Conservation (phyloP, 2,113 vertebrate species). For the Rhizomys pruinosus region DNA sequence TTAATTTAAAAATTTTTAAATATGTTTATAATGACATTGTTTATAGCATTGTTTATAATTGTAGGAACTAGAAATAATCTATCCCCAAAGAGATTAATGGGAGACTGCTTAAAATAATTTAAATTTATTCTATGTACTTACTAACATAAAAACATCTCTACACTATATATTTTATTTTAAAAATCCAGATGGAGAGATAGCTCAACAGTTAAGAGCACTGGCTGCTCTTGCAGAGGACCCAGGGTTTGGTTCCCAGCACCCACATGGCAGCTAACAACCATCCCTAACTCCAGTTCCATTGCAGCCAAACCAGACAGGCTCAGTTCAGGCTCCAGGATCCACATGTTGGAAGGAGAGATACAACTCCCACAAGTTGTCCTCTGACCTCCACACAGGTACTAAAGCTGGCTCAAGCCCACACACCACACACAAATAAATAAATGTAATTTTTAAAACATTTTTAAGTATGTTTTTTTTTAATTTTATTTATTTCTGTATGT, state of each 20-base stretch:
- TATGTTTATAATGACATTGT: not conserved
- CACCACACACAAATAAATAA: not conserved
- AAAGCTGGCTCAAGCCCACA: not conserved
- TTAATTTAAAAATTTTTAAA: not conserved
- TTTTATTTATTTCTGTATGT: too few relatives aligned
- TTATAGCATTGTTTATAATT: not conserved
- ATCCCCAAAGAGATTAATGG: not conserved
- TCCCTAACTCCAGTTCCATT: too few relatives aligned
- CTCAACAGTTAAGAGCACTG: not conserved
- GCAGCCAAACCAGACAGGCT: too few relatives aligned
- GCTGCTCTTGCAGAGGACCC: too few relatives aligned
- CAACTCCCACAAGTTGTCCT: not conserved
- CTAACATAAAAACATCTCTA: not conserved
- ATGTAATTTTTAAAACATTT: not conserved
- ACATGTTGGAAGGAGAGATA: not conserved
- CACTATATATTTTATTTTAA: not conserved
- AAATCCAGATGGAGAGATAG: not conserved
- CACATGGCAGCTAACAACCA: too few relatives aligned
- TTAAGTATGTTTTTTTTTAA: too few relatives aligned
- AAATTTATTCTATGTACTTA: not conserved
- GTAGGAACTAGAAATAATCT: too few relatives aligned
- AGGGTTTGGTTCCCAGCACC: not conserved
- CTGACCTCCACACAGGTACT: not conserved
- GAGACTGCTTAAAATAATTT: not conserved
- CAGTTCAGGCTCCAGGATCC: too few relatives aligned